Evolutionary conservation across 2,888 invertebrate genomes (phyloP), one percentile per base, ranked within the genome.

Genomic region (Pristionchus mayeri): DNA sequence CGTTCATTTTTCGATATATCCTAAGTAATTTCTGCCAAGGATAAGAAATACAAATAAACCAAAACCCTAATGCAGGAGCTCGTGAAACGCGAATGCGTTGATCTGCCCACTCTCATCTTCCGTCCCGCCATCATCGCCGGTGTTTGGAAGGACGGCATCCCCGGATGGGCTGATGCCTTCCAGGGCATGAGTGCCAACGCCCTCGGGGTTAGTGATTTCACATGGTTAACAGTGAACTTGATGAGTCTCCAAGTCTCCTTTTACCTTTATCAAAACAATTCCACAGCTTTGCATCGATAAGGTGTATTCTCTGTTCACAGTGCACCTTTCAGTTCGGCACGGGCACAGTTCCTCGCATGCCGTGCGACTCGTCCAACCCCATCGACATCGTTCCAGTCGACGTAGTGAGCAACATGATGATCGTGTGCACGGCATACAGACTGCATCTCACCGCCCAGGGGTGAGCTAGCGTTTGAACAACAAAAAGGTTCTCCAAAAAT

Each of bases 311-410:
- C n/a, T n/a, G n/a, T n/a, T n/a, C n/a, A 63, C 30, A 63, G 30
- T 13, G 30, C 60, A 16, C 30, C 2, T 63, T 63, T 44, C 76
- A 78, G 76, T 78, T 50, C 30, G 76, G 50, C 16, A 78, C 76
- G 2, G 76, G 76, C 21, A 78, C 76, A 4, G 40, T 78, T 18
- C 76, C 76, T 50, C 76, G 76, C 16, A 50, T 78, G 48, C 76
- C 76, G 30, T 78, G 96, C 86, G 95, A 96, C 84, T 95, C 95
- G 87, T 94, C 95, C 52, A 95, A 95, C 71, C 95, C 95, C 9
- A 96, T 97, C 82, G 97, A 98, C 93, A 94, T 97, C 84, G 95
- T 98, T 40, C 98, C 98, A 0, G 97, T 98, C 0, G 98, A 98
- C 93, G 95, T 96, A 92, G 96, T 97, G 0, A 96, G 96, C 84